These are phyloP conservation scores for Chaitophorus viminalis DNA, from an alignment of 2,888 invertebrate species.

Conservation along the genomic window DNA sequence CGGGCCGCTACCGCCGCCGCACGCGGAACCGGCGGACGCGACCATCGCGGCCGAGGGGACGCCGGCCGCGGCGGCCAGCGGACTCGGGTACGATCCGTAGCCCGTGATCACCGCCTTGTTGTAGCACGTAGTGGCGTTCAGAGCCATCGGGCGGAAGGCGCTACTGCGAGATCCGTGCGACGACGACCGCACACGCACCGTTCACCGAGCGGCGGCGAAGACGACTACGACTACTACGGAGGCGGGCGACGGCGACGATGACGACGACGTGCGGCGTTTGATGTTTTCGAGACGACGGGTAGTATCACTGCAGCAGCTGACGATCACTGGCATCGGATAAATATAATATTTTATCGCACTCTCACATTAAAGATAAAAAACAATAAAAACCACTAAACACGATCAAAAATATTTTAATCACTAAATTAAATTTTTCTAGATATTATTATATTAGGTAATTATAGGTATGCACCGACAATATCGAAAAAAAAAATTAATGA, in stretches of 20 bases:
- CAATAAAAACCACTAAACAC: background rate
- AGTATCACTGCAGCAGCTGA: background rate
- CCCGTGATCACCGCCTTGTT: conserved; percentile 51
- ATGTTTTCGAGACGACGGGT: background rate
- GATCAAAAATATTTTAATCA: background rate
- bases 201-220: background rate
- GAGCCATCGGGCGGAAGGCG: conserved; percentile 35
- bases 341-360: background rate
- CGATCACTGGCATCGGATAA: conserved; percentile 9
- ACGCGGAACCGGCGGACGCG: conserved; percentile 39
- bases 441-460: too few relatives aligned
- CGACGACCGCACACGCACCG: too few relatives aligned
- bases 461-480: too few relatives aligned
- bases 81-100: conserved; percentile 57
- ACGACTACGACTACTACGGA: background rate
- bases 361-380: too few relatives aligned
- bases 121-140: conserved; percentile 61
- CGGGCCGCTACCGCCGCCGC: background rate
- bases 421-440: background rate
- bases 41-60: conserved; percentile 54
- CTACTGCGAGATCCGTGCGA: conserved; percentile 2
- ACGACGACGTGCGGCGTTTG: background rate
- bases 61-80: conserved; percentile 54
- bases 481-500: conserved; percentile 1
- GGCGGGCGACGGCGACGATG: background rate